A percentile compares a stretch with the other conserved stretches of the same genome.
Evolutionary conservation across 1,140 invertebrate genomes (phyloP).

Genomic region (Drosophila nannoptera): DNA sequence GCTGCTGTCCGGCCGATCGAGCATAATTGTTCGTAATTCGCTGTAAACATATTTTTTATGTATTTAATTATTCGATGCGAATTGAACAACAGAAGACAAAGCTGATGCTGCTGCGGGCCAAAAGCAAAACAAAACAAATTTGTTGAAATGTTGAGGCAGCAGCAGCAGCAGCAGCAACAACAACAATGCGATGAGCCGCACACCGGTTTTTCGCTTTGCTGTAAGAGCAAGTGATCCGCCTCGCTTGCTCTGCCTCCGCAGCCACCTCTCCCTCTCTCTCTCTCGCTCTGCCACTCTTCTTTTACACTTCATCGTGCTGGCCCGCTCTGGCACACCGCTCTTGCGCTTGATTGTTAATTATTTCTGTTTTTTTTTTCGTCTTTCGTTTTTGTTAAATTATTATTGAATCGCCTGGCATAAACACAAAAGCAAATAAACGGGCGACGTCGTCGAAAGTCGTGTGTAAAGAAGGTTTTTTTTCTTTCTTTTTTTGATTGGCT

Average conservation of each 20-base stretch:
- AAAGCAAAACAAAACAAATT: constrained; percentile 20
- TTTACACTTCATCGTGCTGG: too few species aligned
- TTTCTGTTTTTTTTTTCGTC: constrained; percentile 60
- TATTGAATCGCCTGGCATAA: constrained; percentile 70
- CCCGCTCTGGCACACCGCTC: constrained; percentile 1
- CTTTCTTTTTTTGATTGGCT: constrained; percentile 10
- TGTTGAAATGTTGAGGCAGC: constrained; percentile 29
- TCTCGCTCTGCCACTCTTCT: background rate
- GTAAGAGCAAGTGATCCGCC: constrained; percentile 28
- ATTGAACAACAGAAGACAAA: constrained; percentile 1
- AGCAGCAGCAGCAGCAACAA: constrained; percentile 9
- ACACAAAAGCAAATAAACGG: constrained; percentile 33
- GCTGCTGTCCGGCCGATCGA: background rate
- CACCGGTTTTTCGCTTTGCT: constrained; percentile 10
- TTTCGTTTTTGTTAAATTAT: constrained; percentile 62
- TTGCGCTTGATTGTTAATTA: constrained; percentile 69
- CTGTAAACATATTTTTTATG: constrained; percentile 18
- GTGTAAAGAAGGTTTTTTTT: constrained; percentile 66
- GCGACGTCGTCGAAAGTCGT: constrained; percentile 48
- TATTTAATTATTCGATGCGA: constrained; percentile 2
- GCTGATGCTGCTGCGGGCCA: background rate
- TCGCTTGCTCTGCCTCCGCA: constrained; percentile 9
- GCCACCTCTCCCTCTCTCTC: background rate
- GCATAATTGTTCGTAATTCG: background rate
- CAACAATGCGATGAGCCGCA: constrained; percentile 25